Evolutionary conservation across 2,113 vertebrate species (phyloP).

Genomic region (Cacatua alba): DNA sequence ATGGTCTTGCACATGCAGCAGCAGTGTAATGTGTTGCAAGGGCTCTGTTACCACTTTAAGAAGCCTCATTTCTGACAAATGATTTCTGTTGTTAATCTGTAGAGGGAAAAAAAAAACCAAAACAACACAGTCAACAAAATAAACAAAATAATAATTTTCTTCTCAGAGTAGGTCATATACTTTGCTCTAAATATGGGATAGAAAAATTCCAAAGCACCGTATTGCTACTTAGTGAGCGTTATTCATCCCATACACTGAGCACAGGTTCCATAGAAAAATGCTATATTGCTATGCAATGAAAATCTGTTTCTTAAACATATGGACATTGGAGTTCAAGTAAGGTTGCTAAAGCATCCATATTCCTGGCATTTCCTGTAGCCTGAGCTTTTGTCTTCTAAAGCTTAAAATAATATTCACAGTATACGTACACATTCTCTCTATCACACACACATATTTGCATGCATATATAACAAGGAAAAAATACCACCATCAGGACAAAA

Average conservation of each 20-base stretch:
- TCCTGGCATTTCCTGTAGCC: not conserved
- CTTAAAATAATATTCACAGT: not conserved
- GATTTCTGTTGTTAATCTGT: not conserved
- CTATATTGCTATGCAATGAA: not conserved
- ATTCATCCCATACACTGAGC: not conserved
- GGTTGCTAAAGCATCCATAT: not conserved
- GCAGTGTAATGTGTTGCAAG: not conserved
- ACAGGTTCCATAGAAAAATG: not conserved
- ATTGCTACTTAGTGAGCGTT: not conserved
- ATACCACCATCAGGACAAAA: not conserved
- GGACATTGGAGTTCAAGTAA: not conserved
- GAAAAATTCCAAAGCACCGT: not conserved
- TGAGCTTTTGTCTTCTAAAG: not conserved
- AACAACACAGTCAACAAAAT: not conserved
- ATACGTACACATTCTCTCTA: accelerated
- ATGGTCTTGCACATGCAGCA: not conserved
- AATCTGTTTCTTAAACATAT: not conserved
- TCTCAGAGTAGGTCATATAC: not conserved
- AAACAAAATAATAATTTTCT: not conserved
- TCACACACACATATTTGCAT: not conserved
- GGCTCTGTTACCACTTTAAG: not conserved
- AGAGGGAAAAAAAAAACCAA: not conserved
- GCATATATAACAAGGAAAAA: not conserved
- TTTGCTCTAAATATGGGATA: not conserved
- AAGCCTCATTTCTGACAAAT: not conserved